These are phyloP conservation scores for Setipinna tenuifilis DNA, from an alignment of 2,797 vertebrate genomes.

Conservation along the genomic window DNA sequence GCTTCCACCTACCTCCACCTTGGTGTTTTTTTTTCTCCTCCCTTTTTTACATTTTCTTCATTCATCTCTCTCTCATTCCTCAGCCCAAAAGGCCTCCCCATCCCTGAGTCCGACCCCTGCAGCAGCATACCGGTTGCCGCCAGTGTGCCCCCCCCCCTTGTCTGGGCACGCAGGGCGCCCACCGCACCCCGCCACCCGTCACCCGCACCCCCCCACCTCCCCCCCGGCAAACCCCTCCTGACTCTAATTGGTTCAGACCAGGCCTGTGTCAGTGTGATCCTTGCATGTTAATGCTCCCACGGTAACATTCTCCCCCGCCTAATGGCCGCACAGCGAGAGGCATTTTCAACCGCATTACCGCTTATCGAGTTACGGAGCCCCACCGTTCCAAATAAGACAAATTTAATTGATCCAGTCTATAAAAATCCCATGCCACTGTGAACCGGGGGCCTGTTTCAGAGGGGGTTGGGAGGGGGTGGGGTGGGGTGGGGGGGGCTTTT, in stretches of 20 bases:
- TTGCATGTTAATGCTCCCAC: constrained; percentile 77
- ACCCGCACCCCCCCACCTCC: constrained; percentile 1
- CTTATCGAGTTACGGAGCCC: constrained; percentile 96
- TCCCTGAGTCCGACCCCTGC: neutral
- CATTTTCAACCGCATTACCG: constrained; percentile 92
- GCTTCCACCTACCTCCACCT: neutral
- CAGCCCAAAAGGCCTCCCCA: neutral
- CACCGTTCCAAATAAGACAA: constrained; percentile 95
- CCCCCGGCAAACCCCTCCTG: constrained; percentile 50
- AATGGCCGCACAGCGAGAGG: constrained; percentile 86
- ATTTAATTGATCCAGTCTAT: constrained; percentile 95
- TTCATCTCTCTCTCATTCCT: constrained; percentile 9
- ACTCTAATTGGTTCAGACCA: constrained; percentile 74
- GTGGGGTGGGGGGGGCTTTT: neutral
- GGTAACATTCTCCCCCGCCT: constrained; percentile 76
- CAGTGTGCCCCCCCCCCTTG: constrained; percentile 57
- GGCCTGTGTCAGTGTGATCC: constrained; percentile 67
- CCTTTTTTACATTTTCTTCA: neutral
- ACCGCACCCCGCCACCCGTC: constrained; percentile 57
- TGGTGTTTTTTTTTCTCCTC: neutral
- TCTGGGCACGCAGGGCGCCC: constrained; percentile 53
- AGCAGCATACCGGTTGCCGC: neutral
- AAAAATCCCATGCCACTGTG: constrained; percentile 78
- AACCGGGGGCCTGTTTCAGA: constrained; percentile 59
- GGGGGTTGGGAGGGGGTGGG: too few relatives aligned